Evolutionary conservation across 2,888 invertebrate species (phyloP).

Genomic region (Peribatodes rhomboidaria): DNA sequence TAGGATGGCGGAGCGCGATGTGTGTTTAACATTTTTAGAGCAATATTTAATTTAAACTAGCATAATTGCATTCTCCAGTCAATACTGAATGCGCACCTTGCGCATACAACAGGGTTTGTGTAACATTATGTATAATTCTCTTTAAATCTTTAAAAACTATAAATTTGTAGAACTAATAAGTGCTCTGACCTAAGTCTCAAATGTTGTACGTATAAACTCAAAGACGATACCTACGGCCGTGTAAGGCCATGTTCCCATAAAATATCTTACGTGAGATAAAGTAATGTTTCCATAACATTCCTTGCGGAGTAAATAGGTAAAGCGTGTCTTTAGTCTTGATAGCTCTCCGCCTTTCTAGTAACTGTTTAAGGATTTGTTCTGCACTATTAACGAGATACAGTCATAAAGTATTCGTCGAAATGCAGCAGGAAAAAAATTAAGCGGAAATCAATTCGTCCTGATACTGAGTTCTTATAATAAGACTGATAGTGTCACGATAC

Average conservation of each 20-base stretch:
- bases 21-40: too few species aligned
- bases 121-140: too few species aligned
- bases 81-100: too few species aligned
- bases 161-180: too few species aligned
- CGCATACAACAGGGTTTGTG: too few species aligned
- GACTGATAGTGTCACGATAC: neutral
- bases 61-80: too few species aligned
- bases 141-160: too few species aligned
- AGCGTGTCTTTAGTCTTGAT: slow-evolving; percentile 20
- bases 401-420: slow-evolving; percentile 26
- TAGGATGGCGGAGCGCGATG: too few species aligned
- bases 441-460: slow-evolving; percentile 10
- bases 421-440: slow-evolving; percentile 14
- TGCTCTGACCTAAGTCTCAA: too few species aligned
- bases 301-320: slow-evolving; percentile 14
- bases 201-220: neutral
- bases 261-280: slow-evolving; percentile 24
- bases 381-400: slow-evolving; percentile 27
- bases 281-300: slow-evolving; percentile 17
- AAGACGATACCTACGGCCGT: neutral
- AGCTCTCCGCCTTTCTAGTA: slow-evolving; percentile 24
- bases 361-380: slow-evolving; percentile 28
- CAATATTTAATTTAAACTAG: too few species aligned
- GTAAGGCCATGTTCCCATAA: neutral
- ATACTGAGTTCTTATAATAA: neutral